Evolutionary conservation across 2,797 vertebrate genomes (phyloP), one percentile per base, ranked within the genome.

Genomic region (Melanotaenia trifasciata): DNA sequence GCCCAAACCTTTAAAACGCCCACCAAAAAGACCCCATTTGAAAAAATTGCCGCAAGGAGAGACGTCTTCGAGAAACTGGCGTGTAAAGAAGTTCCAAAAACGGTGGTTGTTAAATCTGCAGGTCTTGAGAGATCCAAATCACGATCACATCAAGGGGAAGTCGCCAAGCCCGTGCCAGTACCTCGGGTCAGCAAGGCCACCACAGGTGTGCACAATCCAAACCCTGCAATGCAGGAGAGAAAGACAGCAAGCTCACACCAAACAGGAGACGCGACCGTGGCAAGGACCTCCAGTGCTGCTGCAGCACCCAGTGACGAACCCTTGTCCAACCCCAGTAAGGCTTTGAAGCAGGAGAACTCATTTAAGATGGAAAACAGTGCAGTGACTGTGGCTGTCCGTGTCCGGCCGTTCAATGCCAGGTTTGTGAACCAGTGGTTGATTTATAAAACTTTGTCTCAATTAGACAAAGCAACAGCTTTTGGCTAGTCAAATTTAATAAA

Each of bases 341-440:
- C 33, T n/a, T 56, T 50, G 36, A 79, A 76, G 51, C 76, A 78
- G 30, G 85, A 86, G 45, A 93, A 93, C 4, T 38, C 69, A 57
- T 76, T 94, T 0, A 94, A 95, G 86, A 94, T 93, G 90, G 96
- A 97, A 73, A 97, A 95, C 88, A 98, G 96, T 69, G 96, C 96
- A 10, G 96, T 99, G 72, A 95, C 93, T 0, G 98, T 99, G n/a
- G 97, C 98, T 0, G 96, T 97, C 5, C 94, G 98, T 0, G 88
- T 98, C 0, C 93, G 98, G 0, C 98, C 98, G 26, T 97, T 99
- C 89, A 98, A 76, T 74, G 90, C 76, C 82, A 96, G 97, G 98
- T 99, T 14, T n/a, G 83, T 84, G 14, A 13, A 24, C n/a, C 0
- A 0, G 28, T 51, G 2, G 18, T 56, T 3, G 5, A 30, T 18